Evolutionary conservation across 2,797 vertebrate species (phyloP).

Genomic region (Florisuga fusca): DNA sequence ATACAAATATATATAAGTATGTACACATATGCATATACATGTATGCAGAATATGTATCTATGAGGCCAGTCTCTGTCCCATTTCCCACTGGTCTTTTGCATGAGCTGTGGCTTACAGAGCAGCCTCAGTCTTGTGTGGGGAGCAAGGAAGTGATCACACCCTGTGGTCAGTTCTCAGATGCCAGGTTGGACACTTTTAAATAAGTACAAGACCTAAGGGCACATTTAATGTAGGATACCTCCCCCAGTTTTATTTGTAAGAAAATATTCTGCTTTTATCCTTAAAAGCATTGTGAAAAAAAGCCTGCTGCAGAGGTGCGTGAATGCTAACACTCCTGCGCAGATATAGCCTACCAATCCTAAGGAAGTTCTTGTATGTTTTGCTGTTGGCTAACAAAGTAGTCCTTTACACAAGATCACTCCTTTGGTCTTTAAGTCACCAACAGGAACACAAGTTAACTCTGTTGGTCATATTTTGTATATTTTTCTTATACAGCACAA

Average conservation of each 20-base stretch:
- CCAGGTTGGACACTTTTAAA: background rate
- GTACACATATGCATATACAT: background rate
- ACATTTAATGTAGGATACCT: background rate
- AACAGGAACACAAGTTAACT: background rate
- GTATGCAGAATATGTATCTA: fast-evolving
- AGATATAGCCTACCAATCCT: background rate
- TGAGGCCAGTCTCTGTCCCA: background rate
- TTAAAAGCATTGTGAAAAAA: background rate
- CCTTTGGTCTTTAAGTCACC: background rate
- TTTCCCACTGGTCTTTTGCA: background rate
- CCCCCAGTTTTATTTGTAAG: background rate
- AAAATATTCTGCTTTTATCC: background rate
- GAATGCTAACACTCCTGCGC: background rate
- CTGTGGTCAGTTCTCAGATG: background rate
- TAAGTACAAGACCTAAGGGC: background rate
- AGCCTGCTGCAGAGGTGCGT: background rate
- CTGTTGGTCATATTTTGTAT: fast-evolving
- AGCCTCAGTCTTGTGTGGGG: no score
- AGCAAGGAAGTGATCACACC: background rate
- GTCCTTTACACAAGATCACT: background rate
- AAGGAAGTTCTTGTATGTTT: background rate
- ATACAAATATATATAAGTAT: background rate
- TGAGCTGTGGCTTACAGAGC: background rate
- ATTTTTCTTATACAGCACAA: background rate
- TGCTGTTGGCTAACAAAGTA: background rate